Evolutionary conservation across 2,888 invertebrate genomes (phyloP), one percentile per base, ranked within the genome.

Genomic region (Ochropleura leucogaster): DNA sequence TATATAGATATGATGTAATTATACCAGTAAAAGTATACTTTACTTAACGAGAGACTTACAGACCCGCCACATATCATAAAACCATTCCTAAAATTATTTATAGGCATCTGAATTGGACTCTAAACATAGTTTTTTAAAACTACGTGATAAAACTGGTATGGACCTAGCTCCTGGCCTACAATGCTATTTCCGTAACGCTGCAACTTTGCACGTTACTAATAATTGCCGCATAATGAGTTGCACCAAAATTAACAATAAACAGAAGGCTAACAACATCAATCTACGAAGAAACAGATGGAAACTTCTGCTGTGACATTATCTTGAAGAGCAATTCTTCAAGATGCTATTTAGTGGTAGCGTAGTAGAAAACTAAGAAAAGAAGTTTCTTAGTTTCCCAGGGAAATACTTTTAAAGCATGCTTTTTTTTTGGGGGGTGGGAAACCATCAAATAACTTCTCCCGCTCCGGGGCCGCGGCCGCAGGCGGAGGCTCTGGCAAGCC

Each of bases 161-260:
- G 44, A 0, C 20, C 30, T 63, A 7, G 51, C 84, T 85, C 82
- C 57, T 53, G n/a, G 68, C 42, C 82, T 79, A 79, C 46, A 49
- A 40, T 57, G 70, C 72, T 76, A 83, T 86, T 85, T 83, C 76
- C 80, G 83, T 83, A 86, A 74, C 73, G 78, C 75, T 83, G 85
- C 77, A 83, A 85, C 74, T 76, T 80, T 77, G 79, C 68, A 74
- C 78, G 76, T 85, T 77, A 83, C 81, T 86, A 86, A 80, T 82
- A 79, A 87, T 83, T 80, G 76, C 69, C 42, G 75, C 63, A 74
- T 85, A 85, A 84, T 84, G 75, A 76, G 73, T 6, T 7, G 20
- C 20, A 18, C 10, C 46, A 6, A 7, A 44, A 71, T 40, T n/a
- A 10, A 65, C 18, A 42, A 1, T 16, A 42, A 4, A 20, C 84